Base-by-base conservation (phyloP, 2,113 vertebrate species). In the Mobula birostris region DNA sequence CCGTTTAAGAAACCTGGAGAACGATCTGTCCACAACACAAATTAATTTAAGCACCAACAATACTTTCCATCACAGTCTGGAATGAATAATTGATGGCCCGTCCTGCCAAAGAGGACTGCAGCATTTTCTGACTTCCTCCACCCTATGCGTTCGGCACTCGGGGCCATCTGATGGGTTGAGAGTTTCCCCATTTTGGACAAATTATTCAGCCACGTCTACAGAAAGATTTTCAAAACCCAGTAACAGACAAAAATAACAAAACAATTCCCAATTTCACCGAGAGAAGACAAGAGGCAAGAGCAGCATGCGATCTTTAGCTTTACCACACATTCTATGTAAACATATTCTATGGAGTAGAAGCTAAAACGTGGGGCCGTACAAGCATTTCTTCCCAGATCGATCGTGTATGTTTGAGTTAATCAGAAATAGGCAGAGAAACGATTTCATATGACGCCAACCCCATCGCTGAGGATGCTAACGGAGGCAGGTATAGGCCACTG, bases 11-110 rank as follows among this genome's bases (percentile, higher is more conserved):
- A 95, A 96, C 95, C 96, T 95, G 95, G 96, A 95, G 96, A 96
- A 95, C 88, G 97, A 97, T 97, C 97, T 97, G 97, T 97, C 97
- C 96, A 98, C 68, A 56, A 76, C 91, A 98, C 98, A 98, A 98
- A 98, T 98, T 97, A 98, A 98, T 98, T 98, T 98, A 97, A 95
- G 70, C 70, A 48, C 36, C 91, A 29, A 40, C 66, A 72, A 92
- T 36, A 24, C 68, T 93, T 74, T 27, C 36, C 36, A 68, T 68
- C 61, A 90, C 8, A n/a, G 29, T 68, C 87, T 14, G 27, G 27
- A 14, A 17, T 91, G 88, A 32, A 93, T 93, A 93, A 93, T 93
- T 74, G 66, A 72, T 92, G 21, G 24, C 21, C 14, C 70, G 15
- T 70, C 70, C 21, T 76, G 70, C 24, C 36, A 29, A 29, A 93